phyloP scores from a whole-genome alignment of 2,797 vertebrate species.

The Oreochromis grahami region DNA sequence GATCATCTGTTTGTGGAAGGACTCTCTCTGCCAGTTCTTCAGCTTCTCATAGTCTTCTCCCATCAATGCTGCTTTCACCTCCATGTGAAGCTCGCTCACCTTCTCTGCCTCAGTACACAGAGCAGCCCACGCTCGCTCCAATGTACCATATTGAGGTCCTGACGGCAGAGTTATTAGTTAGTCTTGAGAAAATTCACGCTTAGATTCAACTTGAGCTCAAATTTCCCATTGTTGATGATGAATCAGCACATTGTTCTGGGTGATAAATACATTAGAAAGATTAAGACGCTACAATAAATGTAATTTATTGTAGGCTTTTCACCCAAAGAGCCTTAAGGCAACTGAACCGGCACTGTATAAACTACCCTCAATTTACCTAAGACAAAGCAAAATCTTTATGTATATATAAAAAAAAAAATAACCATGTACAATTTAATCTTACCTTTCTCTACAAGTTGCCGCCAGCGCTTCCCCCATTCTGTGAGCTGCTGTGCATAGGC shows the following conservation, averaged over 20 bases:
- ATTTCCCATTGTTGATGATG: not conserved
- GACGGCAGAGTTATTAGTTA: not conserved
- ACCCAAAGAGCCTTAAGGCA: not conserved
- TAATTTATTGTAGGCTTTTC: not conserved
- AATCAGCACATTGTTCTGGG: not conserved
- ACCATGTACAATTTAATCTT: not conserved
- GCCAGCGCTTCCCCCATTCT: conserved; percentile 96
- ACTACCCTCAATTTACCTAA: not conserved
- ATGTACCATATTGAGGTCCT: conserved; percentile 95
- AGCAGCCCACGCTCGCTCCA: conserved; percentile 91
- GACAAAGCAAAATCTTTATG: not conserved
- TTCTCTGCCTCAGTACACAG: conserved; percentile 94
- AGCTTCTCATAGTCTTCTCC: conserved; percentile 95
- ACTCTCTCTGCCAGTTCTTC: conserved; percentile 98
- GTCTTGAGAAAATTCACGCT: not conserved
- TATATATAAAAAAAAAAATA: no score
- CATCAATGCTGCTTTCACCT: conserved; percentile 91
- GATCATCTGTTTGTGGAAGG: conserved; percentile 98
- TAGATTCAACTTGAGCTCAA: not conserved
- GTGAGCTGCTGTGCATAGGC: conserved; percentile 91
- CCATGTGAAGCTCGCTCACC: conserved; percentile 95
- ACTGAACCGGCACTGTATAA: not conserved
- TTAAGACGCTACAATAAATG: not conserved
- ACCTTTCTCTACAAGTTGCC: conserved; percentile 95
- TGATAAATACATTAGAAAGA: not conserved